phyloP scores from a whole-genome alignment of 2,797 vertebrate genomes.

The Lophotriccus pileatus region DNA sequence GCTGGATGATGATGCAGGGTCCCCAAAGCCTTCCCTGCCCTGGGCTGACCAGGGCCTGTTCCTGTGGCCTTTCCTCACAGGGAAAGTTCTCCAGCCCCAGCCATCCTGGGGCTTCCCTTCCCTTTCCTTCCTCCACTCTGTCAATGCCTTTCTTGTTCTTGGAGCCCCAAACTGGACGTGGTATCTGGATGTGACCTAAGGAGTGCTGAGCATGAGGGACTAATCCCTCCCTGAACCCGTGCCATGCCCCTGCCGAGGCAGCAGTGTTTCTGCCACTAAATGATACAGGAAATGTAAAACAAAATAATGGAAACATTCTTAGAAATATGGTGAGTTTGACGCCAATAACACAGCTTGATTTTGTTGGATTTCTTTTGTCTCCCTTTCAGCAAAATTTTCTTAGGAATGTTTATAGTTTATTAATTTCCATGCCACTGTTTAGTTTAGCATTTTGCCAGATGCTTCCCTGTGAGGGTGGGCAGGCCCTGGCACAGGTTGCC shows the following conservation, averaged over 20 bases:
- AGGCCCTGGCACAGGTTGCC: background rate
- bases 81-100: background rate
- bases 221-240: background rate
- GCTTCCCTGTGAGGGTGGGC: background rate
- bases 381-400: background rate
- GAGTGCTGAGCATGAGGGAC: background rate
- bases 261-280: background rate
- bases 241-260: too few relatives aligned
- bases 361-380: background rate
- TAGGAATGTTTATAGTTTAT: background rate
- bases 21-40: background rate
- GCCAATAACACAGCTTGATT: background rate
- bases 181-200: background rate
- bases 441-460: background rate
- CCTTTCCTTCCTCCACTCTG: background rate
- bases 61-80: background rate
- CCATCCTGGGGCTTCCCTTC: too few relatives aligned
- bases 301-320: background rate
- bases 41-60: background rate
- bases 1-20: background rate
- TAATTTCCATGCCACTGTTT: background rate
- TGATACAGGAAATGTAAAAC: background rate
- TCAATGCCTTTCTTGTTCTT: background rate
- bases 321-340: background rate
- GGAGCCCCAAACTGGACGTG: fast-evolving